These are phyloP conservation scores for Ceratoteleas bidentatus DNA, from an alignment of 1,140 invertebrate species.

Conservation along the genomic window DNA sequence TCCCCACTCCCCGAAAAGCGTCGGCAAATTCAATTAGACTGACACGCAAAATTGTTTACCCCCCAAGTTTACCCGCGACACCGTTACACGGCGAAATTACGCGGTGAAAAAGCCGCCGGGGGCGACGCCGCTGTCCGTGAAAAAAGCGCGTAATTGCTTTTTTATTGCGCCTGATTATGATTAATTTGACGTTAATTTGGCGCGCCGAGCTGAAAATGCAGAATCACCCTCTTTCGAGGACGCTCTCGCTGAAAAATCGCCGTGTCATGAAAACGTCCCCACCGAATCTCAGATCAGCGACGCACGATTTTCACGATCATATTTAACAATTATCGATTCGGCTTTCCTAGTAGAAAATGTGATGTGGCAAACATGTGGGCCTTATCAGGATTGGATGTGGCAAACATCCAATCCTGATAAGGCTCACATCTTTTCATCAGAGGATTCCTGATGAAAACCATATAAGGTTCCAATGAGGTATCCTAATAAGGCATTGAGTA, in stretches of 20 bases:
- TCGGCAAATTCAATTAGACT: constrained; percentile 13
- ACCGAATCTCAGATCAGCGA: constrained; percentile 26
- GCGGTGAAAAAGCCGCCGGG: not conserved
- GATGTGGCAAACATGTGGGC: no score
- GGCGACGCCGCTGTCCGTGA: not conserved
- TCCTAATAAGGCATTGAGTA: no score
- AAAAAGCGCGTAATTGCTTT: constrained; percentile 28
- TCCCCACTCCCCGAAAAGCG: not conserved
- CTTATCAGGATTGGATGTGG: no score
- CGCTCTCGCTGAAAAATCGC: constrained; percentile 19
- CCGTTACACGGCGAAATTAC: no score
- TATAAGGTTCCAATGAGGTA: no score
- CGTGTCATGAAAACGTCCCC: constrained; percentile 17
- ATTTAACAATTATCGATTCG: constrained; percentile 23
- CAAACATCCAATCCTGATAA: no score
- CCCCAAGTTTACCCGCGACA: no score
- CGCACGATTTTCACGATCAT: not conserved
- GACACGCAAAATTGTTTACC: constrained; percentile 2
- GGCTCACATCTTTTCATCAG: no score
- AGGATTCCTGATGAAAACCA: no score
- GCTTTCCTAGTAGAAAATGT: no score
- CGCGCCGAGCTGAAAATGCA: constrained; percentile 20
- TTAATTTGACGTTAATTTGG: constrained; percentile 40
- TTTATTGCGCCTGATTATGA: constrained; percentile 41
- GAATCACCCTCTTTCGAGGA: constrained; percentile 33